phyloP scores from a whole-genome alignment of 64 coral and sea anemone species.

The Cladopsammia gracilis region DNA sequence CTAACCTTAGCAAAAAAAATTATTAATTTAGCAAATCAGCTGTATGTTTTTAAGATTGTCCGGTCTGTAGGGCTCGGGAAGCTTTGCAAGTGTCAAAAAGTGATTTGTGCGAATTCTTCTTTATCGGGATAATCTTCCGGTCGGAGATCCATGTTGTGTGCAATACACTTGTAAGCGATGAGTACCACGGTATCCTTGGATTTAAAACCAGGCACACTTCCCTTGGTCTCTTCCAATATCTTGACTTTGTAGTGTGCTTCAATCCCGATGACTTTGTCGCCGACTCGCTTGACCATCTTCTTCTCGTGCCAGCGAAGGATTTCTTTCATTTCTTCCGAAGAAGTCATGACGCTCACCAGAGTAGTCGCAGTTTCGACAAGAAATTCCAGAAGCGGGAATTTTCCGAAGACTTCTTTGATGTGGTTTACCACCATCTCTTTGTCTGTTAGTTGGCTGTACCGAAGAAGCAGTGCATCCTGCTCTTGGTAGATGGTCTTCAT shows the following conservation, averaged over 20 bases:
- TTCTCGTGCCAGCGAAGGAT: background rate
- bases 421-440: background rate
- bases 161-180: background rate
- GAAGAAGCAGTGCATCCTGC: background rate
- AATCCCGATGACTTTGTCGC: background rate
- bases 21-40: too few relatives aligned
- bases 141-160: background rate
- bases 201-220: background rate
- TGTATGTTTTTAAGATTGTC: too few relatives aligned
- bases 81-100: background rate
- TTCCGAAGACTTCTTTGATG: background rate
- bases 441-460: background rate
- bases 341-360: background rate
- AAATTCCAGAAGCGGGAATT: slow-evolving; percentile 1
- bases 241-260: slow-evolving; percentile 9
- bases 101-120: background rate
- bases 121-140: background rate
- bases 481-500: background rate
- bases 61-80: background rate
- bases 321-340: background rate
- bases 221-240: slow-evolving; percentile 18
- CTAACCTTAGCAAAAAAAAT: too few relatives aligned
- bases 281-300: background rate
- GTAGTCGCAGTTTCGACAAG: slow-evolving; percentile 3
- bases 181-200: background rate